phyloP scores from a whole-genome alignment of 1,140 invertebrate species.

The Palaemon carinicauda region DNA sequence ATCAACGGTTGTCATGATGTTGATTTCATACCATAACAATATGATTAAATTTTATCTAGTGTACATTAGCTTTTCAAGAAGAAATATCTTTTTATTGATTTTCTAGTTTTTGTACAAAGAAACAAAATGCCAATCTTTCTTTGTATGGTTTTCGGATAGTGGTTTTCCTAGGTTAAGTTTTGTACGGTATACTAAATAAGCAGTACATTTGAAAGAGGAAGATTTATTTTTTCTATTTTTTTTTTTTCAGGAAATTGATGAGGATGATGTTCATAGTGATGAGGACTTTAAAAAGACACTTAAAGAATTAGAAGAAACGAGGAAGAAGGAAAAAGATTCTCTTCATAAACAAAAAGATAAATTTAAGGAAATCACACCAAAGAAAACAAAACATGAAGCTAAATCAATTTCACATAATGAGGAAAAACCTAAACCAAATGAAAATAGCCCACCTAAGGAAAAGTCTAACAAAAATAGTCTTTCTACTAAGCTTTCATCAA shows the following conservation, averaged over 20 bases:
- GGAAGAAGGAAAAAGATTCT: not conserved
- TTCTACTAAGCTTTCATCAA: slow-evolving; percentile 15
- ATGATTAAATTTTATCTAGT: too few species aligned
- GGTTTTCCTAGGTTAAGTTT: not conserved
- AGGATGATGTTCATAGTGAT: slow-evolving; percentile 3
- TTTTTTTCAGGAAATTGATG: not conserved
- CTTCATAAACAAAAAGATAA: not conserved
- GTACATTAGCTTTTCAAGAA: too few species aligned
- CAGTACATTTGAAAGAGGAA: not conserved
- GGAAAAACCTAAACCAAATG: slow-evolving; percentile 34
- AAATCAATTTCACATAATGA: not conserved
- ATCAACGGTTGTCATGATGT: too few species aligned
- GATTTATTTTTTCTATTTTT: not conserved
- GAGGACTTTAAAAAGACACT: slow-evolving; percentile 27
- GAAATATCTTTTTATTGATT: too few species aligned
- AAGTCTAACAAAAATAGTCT: not conserved
- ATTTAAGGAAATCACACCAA: not conserved
- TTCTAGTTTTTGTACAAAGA: too few species aligned
- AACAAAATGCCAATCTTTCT: too few species aligned
- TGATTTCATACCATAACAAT: too few species aligned
- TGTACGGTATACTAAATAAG: not conserved
- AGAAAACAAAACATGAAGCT: not conserved
- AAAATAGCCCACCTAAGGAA: slow-evolving; percentile 33
- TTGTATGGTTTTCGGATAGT: too few species aligned
- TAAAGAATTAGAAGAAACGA: slow-evolving; percentile 5